Percentiles rank a stretch among this genome's conserved stretches.
phyloP scores from a whole-genome alignment of 2,113 vertebrate genomes.

The Vimba vimba region DNA sequence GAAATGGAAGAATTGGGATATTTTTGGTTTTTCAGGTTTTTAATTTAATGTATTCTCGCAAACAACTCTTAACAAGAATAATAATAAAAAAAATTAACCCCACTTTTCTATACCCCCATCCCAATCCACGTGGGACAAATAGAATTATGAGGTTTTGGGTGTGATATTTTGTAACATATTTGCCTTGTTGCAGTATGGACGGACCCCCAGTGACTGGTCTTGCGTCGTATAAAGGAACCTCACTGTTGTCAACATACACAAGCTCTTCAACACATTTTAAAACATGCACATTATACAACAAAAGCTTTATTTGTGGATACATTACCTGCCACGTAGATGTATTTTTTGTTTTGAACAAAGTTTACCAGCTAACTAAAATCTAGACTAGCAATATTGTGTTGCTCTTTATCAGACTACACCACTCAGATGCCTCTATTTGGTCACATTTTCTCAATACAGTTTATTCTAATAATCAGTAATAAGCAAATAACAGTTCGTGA shows the following conservation, averaged over 20 bases:
- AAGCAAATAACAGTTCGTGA: not conserved
- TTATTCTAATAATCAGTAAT: not conserved
- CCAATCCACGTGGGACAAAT: not conserved
- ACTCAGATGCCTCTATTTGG: not conserved
- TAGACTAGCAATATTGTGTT: constrained; percentile 7
- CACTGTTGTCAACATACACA: not conserved
- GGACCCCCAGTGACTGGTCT: constrained; percentile 78
- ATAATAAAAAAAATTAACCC: not conserved
- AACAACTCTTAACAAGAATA: not conserved
- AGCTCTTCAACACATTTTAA: not conserved
- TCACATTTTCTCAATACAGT: not conserved
- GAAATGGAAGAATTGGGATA: not conserved
- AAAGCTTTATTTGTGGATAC: not conserved
- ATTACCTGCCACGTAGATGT: not conserved
- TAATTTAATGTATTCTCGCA: not conserved
- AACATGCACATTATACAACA: not conserved
- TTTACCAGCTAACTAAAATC: constrained; percentile 11
- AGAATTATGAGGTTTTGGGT: not conserved
- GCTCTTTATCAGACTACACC: not conserved
- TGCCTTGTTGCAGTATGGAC: constrained; percentile 77
- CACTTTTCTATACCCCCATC: not conserved
- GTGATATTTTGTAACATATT: constrained; percentile 12
- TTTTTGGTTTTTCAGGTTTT: not conserved
- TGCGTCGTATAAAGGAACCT: constrained; percentile 68
- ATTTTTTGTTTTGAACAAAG: not conserved